Percentiles rank a stretch among this genome's conserved stretches.
These are phyloP conservation scores for Hymenopus coronatus DNA, from an alignment of 2,888 invertebrate genomes.

Conservation along the genomic window DNA sequence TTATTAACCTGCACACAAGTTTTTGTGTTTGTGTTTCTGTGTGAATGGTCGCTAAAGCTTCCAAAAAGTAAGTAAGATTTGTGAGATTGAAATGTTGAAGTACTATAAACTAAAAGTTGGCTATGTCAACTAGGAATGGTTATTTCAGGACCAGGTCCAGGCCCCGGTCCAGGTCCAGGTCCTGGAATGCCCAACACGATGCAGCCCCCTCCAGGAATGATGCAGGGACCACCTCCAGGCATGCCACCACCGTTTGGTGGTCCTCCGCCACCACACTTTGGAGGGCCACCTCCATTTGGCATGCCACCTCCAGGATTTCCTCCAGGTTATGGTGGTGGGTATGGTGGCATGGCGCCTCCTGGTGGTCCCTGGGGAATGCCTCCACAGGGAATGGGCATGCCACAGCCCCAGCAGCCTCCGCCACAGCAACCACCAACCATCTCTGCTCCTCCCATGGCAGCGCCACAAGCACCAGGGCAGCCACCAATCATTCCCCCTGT, in stretches of 20 bases:
- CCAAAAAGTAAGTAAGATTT: too few species aligned
- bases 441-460: conserved; percentile 25
- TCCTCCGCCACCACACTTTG: conserved; percentile 41
- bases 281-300: conserved; percentile 61
- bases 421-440: conserved; percentile 29
- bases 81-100: too few species aligned
- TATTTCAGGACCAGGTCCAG: too few species aligned
- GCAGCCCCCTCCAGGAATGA: conserved; percentile 37
- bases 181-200: conserved; percentile 38
- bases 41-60: too few species aligned
- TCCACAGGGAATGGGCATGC: conserved; percentile 40
- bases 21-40: too few species aligned
- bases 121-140: too few species aligned
- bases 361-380: conserved; percentile 42
- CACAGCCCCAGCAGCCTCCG: conserved; percentile 18
- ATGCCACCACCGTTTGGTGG: conserved; percentile 40
- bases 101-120: too few species aligned
- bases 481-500: conserved; percentile 30
- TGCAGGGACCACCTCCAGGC: conserved; percentile 37
- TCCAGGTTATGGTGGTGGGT: conserved; percentile 38
- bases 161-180: not conserved
- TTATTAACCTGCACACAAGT: too few species aligned
- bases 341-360: conserved; percentile 48
- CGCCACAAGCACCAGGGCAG: conserved; percentile 27
- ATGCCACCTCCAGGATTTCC: conserved; percentile 65